Evolutionary conservation across 2,113 vertebrate species (phyloP).

Genomic region (Solea senegalensis): DNA sequence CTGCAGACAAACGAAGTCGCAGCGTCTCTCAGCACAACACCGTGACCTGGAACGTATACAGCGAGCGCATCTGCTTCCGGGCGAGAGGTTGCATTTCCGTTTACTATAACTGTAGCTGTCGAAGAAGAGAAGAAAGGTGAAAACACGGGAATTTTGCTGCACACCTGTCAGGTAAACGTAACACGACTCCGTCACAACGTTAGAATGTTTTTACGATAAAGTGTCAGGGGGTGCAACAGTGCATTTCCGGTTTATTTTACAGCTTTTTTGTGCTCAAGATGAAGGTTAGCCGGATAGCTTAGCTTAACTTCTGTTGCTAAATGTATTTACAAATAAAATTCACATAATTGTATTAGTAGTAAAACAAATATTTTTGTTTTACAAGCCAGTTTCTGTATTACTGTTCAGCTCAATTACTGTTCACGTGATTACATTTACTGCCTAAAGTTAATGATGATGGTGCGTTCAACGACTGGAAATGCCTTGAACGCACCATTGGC

Average conservation of each 20-base stretch:
- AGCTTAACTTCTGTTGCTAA: background rate
- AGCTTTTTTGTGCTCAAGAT: background rate
- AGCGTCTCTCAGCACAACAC: rapidly evolving
- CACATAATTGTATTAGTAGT: too few species aligned
- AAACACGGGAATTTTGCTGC: background rate
- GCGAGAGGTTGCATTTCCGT: constrained; percentile 39
- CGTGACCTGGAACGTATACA: constrained; percentile 25
- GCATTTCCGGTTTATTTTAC: background rate
- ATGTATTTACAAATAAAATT: too few species aligned
- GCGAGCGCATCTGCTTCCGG: background rate
- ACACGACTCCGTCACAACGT: too few species aligned
- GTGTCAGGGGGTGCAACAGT: rapidly evolving
- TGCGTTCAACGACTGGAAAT: too few species aligned
- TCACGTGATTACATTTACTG: too few species aligned
- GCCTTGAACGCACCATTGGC: too few species aligned
- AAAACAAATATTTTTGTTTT: too few species aligned
- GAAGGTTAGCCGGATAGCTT: constrained; percentile 29
- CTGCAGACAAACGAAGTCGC: background rate
- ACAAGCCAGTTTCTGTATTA: too few species aligned
- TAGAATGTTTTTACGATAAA: background rate
- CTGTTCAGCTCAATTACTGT: too few species aligned
- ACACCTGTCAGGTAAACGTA: constrained; percentile 10
- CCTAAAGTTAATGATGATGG: too few species aligned
- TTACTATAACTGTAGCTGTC: background rate
- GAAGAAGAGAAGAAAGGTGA: background rate